Percentiles rank a stretch among this genome's conserved stretches.
Conservation (phyloP, 2,888 invertebrate genomes). For the Agrenia bidenticulata region DNA sequence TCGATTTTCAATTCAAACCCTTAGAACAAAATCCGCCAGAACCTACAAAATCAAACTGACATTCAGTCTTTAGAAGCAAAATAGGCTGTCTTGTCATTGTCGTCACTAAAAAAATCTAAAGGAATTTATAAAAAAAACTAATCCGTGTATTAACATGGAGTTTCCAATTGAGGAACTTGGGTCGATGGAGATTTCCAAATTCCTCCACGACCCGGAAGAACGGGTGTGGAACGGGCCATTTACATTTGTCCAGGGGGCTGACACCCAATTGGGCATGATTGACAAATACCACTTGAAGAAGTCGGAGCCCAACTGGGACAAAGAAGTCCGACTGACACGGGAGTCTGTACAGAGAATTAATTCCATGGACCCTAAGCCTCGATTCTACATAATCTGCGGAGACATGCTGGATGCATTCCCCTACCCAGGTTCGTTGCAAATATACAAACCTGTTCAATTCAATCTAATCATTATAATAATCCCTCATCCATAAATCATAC, state of each 20-base stretch:
- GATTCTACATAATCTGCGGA: slow-evolving; percentile 60
- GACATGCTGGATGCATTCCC: slow-evolving; percentile 60
- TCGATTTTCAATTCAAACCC: no score
- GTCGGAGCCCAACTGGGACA: slow-evolving; percentile 56
- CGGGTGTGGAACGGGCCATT: slow-evolving; percentile 27
- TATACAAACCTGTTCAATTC: no score
- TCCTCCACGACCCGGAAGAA: slow-evolving; percentile 20
- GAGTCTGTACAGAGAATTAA: slow-evolving; percentile 57
- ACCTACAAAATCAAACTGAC: no score
- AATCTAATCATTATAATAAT: no score
- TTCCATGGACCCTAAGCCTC: slow-evolving; percentile 57
- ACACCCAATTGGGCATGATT: slow-evolving; percentile 50
- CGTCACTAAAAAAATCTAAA: no score
- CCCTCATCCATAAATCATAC: not conserved
- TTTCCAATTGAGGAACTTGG: slow-evolving; percentile 1
- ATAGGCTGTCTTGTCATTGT: no score
- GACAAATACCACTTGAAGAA: slow-evolving; percentile 55
- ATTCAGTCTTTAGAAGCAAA: no score
- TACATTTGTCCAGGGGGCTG: slow-evolving; percentile 31
- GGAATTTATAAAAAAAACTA: no score
- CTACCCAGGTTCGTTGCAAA: slow-evolving; percentile 26
- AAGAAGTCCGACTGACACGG: slow-evolving; percentile 57
- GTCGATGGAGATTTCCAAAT: slow-evolving; percentile 20
- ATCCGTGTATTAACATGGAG: slow-evolving; percentile 1
- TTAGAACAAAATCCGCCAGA: no score